A percentile compares a stretch with the other conserved stretches of the same genome.
phyloP scores from a whole-genome alignment of 2,888 invertebrate genomes.

The Pharmacophagus antenor region DNA sequence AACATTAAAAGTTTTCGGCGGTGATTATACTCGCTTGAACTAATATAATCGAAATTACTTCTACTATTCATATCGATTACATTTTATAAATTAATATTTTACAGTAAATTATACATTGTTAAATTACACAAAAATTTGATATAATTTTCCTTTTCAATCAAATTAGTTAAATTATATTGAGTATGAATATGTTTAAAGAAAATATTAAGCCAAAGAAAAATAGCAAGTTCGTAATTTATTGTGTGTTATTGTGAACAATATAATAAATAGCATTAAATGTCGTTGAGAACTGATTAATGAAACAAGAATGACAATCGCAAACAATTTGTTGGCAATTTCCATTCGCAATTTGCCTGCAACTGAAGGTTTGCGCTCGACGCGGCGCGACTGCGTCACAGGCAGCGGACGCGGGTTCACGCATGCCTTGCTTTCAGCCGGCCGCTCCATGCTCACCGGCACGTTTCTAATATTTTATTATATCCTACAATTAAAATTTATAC shows the following conservation, averaged over 20 bases:
- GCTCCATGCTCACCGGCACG: constrained; percentile 39
- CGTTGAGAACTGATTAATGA: constrained; percentile 40
- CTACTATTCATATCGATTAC: background rate
- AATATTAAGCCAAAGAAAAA: too few species aligned
- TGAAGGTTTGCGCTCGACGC: constrained; percentile 48
- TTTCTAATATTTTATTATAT: background rate
- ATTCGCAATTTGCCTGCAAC: constrained; percentile 45
- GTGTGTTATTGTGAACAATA: too few species aligned
- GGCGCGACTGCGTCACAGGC: constrained; percentile 51
- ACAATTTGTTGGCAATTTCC: constrained; percentile 48
- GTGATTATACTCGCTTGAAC: constrained; percentile 33
- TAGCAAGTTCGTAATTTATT: too few species aligned
- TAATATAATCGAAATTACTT: constrained; percentile 7
- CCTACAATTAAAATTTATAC: too few species aligned
- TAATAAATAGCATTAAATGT: too few species aligned
- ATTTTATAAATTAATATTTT: background rate
- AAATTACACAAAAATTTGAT: too few species aligned
- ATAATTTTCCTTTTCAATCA: too few species aligned
- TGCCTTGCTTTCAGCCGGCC: constrained; percentile 53
- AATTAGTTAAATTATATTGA: too few species aligned
- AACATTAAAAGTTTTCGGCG: constrained; percentile 58
- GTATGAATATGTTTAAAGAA: too few species aligned
- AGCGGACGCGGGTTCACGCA: constrained; percentile 60
- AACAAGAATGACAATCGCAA: constrained; percentile 40
- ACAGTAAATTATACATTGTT: too few species aligned